Conservation (phyloP, 2,113 vertebrate species). For the Paracyprichromis sp. region DNA sequence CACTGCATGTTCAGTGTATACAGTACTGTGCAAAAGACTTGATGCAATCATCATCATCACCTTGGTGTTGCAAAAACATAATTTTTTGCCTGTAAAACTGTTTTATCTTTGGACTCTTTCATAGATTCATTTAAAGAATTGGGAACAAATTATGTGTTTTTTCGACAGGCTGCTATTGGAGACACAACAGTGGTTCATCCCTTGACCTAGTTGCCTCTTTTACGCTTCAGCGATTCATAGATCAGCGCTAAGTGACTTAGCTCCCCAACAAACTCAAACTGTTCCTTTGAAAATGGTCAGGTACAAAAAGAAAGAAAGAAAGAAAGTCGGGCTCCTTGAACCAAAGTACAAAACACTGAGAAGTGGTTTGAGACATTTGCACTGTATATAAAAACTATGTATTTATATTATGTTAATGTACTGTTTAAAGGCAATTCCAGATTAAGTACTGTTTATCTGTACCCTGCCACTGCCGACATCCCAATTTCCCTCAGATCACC, state of each 20-base stretch:
- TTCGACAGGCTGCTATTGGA: background rate
- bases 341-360: background rate
- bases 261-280: background rate
- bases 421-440: background rate
- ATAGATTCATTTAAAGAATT: background rate
- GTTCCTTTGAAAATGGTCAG: background rate
- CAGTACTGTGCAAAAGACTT: background rate
- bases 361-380: background rate
- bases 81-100: background rate
- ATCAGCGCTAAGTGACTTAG: background rate
- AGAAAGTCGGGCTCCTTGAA: background rate
- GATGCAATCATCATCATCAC: background rate
- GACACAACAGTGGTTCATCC: background rate
- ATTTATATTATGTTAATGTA: background rate
- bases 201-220: background rate
- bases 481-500: background rate
- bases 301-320: background rate
- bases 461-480: background rate
- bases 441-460: background rate
- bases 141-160: background rate
- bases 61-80: background rate
- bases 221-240: background rate
- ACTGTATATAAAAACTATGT: background rate
- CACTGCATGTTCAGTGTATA: background rate
- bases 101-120: background rate